Conservation (phyloP, 2,888 invertebrate genomes). For the Lasius platythorax region DNA sequence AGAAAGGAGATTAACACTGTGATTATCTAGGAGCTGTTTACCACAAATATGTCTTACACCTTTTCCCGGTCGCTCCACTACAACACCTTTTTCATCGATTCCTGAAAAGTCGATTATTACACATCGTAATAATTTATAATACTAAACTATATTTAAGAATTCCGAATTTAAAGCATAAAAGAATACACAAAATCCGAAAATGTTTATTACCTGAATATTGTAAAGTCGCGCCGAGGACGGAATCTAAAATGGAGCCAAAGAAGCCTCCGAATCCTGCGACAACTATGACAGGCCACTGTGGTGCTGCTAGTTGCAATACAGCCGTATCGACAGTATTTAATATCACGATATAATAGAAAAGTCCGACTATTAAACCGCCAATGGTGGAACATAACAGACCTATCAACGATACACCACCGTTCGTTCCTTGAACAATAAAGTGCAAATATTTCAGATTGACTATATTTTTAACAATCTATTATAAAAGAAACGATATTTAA, state of each 20-base stretch:
- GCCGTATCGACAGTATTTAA: constrained; percentile 89
- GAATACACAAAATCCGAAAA: background rate
- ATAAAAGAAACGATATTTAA: background rate
- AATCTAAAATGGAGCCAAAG: constrained; percentile 93
- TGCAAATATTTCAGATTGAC: background rate
- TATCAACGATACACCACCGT: constrained; percentile 92
- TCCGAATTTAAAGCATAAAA: background rate
- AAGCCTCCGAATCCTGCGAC: constrained; percentile 92
- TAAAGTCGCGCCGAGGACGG: constrained; percentile 93
- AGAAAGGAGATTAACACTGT: constrained; percentile 95
- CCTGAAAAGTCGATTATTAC: constrained; percentile 86
- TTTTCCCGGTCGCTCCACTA: constrained; percentile 91
- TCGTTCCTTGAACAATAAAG: constrained; percentile 89
- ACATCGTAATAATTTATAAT: background rate
- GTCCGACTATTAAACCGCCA: constrained; percentile 91
- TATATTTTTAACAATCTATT: background rate
- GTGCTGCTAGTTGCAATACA: constrained; percentile 88
- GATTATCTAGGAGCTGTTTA: constrained; percentile 92
- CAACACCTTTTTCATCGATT: constrained; percentile 89
- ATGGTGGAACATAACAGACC: constrained; percentile 89
- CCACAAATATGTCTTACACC: constrained; percentile 93
- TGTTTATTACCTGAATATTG: constrained; percentile 92
- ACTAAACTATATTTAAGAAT: background rate
- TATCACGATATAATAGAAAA: constrained; percentile 90
- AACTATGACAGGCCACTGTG: constrained; percentile 93